phyloP scores from a whole-genome alignment of 2,797 vertebrate genomes.

The Sphenopsis melanotis region DNA sequence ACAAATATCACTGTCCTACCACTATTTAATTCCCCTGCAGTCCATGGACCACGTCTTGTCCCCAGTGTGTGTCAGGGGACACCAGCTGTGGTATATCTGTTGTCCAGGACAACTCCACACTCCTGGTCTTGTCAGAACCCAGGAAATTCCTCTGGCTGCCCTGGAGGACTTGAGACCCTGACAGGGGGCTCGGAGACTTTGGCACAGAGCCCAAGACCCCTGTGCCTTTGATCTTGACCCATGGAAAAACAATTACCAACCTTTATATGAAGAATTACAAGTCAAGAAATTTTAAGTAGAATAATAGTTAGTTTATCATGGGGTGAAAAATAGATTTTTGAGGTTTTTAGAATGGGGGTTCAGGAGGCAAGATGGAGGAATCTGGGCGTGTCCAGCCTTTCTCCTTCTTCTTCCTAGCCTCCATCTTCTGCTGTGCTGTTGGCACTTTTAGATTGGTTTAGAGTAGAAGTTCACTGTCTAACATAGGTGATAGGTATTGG shows the following conservation, averaged over 20 bases:
- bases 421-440: not conserved
- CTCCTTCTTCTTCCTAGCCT: too few relatives aligned
- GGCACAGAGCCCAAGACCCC: too few relatives aligned
- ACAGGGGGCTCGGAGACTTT: not conserved
- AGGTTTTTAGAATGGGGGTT: too few relatives aligned
- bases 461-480: not conserved
- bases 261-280: too few relatives aligned
- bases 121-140: not conserved
- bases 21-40: not conserved
- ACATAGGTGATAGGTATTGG: not conserved
- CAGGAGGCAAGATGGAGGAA: too few relatives aligned
- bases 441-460: not conserved
- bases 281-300: too few relatives aligned
- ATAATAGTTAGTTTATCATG: too few relatives aligned
- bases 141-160: not conserved
- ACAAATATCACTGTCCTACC: not conserved
- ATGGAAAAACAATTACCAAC: too few relatives aligned
- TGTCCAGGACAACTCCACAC: not conserved
- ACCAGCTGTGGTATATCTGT: not conserved
- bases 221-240: too few relatives aligned
- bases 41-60: not conserved
- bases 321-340: too few relatives aligned
- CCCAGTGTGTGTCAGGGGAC: not conserved
- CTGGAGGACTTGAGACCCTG: not conserved
- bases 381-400: too few relatives aligned